These are phyloP conservation scores for Daubentonia madagascariensis DNA, from an alignment of 2,113 vertebrate species.

Conservation along the genomic window DNA sequence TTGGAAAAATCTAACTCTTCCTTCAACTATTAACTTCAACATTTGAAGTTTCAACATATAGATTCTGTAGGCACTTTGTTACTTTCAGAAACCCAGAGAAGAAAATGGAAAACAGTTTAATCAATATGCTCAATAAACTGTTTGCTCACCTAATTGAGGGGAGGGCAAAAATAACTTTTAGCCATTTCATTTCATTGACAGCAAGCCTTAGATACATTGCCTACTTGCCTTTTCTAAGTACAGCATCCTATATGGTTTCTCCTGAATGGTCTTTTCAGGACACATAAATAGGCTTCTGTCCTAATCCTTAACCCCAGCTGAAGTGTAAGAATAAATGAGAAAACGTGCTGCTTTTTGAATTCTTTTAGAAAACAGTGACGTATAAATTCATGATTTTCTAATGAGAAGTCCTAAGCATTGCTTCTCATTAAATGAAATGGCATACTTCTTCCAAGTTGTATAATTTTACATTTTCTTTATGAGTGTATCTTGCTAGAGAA, in stretches of 20 bases:
- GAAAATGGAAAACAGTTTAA: not conserved
- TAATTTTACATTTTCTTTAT: not conserved
- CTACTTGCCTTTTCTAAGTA: not conserved
- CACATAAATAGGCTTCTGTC: not conserved
- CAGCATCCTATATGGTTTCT: not conserved
- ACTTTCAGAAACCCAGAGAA: not conserved
- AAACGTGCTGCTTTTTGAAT: not conserved
- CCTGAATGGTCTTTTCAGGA: not conserved
- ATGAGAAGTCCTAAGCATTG: not conserved
- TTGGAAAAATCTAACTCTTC: not conserved
- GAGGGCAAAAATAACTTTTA: slow-evolving; percentile 24
- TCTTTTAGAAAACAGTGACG: not conserved
- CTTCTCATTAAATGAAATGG: not conserved
- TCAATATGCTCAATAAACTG: slow-evolving; percentile 33
- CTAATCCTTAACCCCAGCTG: not conserved
- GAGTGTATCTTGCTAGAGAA: not conserved
- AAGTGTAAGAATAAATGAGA: slow-evolving; percentile 16
- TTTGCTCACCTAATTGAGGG: slow-evolving; percentile 48
- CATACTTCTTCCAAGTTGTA: not conserved
- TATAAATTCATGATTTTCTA: not conserved
- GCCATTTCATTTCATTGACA: slow-evolving; percentile 46
- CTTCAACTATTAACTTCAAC: not conserved
- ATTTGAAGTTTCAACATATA: slow-evolving; percentile 10
- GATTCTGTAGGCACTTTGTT: slow-evolving; percentile 33
- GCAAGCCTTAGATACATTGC: not conserved